A percentile compares a stretch with the other conserved stretches of the same genome.
Conservation (phyloP, 2,797 vertebrate species). For the Babyrousa celebensis region DNA sequence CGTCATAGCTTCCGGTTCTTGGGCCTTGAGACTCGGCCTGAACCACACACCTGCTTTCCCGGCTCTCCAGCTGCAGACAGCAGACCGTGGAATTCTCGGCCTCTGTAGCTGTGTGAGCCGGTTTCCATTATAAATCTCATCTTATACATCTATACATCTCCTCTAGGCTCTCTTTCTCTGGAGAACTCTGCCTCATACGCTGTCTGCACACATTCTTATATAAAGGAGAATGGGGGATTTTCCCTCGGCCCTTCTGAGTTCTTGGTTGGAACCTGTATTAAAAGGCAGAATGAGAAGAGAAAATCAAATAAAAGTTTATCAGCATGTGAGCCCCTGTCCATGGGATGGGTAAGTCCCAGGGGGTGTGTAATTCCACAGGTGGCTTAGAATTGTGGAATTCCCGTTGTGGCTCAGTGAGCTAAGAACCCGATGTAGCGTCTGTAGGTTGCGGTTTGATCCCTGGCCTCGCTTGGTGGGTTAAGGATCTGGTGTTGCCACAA, state of each 20-base stretch:
- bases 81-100: neutral
- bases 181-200: neutral
- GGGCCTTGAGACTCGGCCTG: neutral
- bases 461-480: too few species aligned
- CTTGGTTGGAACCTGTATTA: neutral
- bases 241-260: neutral
- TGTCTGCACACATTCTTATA: neutral
- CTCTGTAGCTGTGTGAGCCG: neutral
- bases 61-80: neutral
- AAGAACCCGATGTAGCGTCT: too few species aligned
- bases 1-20: neutral
- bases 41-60: neutral
- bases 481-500: too few species aligned
- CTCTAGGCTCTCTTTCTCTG: neutral
- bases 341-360: neutral
- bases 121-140: neutral
- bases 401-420: too few species aligned
- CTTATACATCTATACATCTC: neutral
- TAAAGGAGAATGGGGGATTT: neutral
- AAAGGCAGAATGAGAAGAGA: neutral
- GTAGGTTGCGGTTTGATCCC: too few species aligned
- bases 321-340: too few species aligned
- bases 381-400: neutral
- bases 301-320: neutral
- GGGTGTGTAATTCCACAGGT: neutral